Conservation (phyloP, 2,797 vertebrate species). For the Salarias fasciatus region DNA sequence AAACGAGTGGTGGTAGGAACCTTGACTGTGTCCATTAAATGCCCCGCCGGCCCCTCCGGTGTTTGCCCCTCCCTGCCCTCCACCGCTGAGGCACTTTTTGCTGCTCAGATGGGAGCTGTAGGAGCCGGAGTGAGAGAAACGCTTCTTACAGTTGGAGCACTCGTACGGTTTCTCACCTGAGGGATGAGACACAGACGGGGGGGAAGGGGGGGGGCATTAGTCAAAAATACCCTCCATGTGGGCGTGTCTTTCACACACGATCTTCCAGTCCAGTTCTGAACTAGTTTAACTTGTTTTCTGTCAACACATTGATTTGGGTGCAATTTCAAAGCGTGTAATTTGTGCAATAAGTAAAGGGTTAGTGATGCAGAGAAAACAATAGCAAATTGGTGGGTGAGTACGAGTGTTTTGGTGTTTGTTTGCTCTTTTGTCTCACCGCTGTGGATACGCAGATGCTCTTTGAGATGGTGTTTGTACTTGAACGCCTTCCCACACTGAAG, state of each 20-base stretch:
- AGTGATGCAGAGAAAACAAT: constrained; percentile 53
- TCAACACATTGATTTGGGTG: constrained; percentile 41
- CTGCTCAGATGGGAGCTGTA: constrained; percentile 87
- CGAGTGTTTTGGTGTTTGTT: constrained; percentile 56
- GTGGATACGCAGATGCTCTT: constrained; percentile 89
- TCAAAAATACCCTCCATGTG: constrained; percentile 20
- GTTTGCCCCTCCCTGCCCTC: constrained; percentile 59
- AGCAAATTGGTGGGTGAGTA: constrained; percentile 53
- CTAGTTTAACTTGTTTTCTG: constrained; percentile 34
- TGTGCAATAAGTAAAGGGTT: constrained; percentile 57
- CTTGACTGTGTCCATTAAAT: constrained; percentile 75
- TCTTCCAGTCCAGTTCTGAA: constrained; percentile 30
- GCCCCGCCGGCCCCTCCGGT: constrained; percentile 44
- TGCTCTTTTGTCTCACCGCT: constrained; percentile 85
- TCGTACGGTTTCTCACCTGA: constrained; percentile 89
- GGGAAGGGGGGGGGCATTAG: too few species aligned
- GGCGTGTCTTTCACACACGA: constrained; percentile 11
- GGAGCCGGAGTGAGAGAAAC: constrained; percentile 87
- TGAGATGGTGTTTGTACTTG: constrained; percentile 90
- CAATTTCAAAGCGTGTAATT: constrained; percentile 52
- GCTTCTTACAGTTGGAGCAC: constrained; percentile 86
- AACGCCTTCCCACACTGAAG: constrained; percentile 88
- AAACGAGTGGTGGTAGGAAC: constrained; percentile 64
- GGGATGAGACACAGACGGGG: constrained; percentile 37
- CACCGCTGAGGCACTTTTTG: constrained; percentile 82